A percentile compares a stretch with the other conserved stretches of the same genome.
These are phyloP conservation scores for Hirtodrosophila trivittata DNA, from an alignment of 2,888 invertebrate species.

Conservation along the genomic window DNA sequence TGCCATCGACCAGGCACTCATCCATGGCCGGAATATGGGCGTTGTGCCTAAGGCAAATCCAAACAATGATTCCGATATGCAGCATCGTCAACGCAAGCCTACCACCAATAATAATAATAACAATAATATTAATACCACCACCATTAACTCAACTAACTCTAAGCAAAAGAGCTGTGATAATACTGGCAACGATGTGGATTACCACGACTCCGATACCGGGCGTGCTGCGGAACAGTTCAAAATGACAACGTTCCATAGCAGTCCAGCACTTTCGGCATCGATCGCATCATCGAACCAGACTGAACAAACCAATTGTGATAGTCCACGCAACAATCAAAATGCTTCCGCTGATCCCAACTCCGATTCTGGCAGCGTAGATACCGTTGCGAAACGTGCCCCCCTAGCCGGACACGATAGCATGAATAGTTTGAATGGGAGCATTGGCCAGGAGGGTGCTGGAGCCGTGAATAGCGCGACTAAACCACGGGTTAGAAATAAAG, in stretches of 20 bases:
- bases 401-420: conserved; percentile 67
- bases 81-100: conserved; percentile 82
- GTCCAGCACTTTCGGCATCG: conserved; percentile 71
- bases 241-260: conserved; percentile 69
- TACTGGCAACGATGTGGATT: conserved; percentile 58
- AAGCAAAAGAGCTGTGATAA: conserved; percentile 73
- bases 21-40: conserved; percentile 44
- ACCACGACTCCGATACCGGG: conserved; percentile 69
- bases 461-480: conserved; percentile 78
- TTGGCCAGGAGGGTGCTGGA: conserved; percentile 57
- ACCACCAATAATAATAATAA: conserved; percentile 46
- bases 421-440: conserved; percentile 57
- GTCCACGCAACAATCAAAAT: conserved; percentile 36
- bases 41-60: conserved; percentile 14
- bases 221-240: conserved; percentile 68
- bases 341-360: conserved; percentile 48
- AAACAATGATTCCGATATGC: conserved; percentile 74
- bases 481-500: conserved; percentile 81
- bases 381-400: conserved; percentile 50
- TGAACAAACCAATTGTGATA: conserved; percentile 81
- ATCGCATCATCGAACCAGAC: conserved; percentile 80
- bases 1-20: conserved; percentile 64
- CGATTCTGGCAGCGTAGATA: conserved; percentile 17
- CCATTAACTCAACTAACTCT: conserved; percentile 56
- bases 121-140: conserved; percentile 63